These are phyloP conservation scores for Calypte anna DNA, from an alignment of 2,113 vertebrate species.

Conservation along the genomic window DNA sequence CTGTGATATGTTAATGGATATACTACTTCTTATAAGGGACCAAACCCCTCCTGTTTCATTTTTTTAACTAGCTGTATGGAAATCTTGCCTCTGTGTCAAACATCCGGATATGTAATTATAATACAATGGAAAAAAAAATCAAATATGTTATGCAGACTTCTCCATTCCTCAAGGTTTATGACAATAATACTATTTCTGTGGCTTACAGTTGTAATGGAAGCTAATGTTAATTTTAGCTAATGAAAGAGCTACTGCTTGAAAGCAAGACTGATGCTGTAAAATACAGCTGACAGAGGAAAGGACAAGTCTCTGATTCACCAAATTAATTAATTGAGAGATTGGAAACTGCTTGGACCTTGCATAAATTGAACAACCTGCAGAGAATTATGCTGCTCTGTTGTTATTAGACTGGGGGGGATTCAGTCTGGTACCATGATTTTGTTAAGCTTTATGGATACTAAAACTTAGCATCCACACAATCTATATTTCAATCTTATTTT, in stretches of 20 bases:
- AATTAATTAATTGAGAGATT: background rate
- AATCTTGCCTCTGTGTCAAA: background rate
- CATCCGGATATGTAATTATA: background rate
- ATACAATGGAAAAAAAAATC: background rate
- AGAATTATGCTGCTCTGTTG: background rate
- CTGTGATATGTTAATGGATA: background rate
- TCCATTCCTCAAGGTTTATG: background rate
- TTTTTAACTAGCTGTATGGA: background rate
- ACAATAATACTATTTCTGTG: background rate
- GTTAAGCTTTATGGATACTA: background rate
- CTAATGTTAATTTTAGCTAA: background rate
- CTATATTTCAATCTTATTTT: background rate
- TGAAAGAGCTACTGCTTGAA: background rate
- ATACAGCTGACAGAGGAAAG: background rate
- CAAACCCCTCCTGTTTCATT: background rate
- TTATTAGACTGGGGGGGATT: background rate
- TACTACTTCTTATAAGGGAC: background rate
- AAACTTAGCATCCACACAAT: background rate
- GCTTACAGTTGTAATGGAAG: background rate
- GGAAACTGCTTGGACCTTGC: background rate
- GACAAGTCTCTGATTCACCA: background rate
- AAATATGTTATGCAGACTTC: background rate
- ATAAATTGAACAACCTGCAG: background rate
- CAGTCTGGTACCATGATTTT: background rate
- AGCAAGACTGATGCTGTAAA: background rate